Evolutionary conservation across 1,140 invertebrate species (phyloP).

Genomic region (Euura saliciscinereae): DNA sequence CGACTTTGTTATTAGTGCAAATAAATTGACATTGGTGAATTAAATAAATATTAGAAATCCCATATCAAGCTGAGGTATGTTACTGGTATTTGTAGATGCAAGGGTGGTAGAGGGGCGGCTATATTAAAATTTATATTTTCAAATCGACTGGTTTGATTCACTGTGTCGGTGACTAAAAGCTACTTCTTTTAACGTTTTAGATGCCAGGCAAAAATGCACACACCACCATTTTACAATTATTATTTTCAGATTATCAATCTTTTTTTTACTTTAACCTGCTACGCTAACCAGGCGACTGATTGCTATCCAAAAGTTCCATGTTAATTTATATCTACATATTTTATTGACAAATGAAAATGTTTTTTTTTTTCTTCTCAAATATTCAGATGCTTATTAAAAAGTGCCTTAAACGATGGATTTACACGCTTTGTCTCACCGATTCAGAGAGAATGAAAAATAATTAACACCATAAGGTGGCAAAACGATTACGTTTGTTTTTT

Average conservation of each 20-base stretch:
- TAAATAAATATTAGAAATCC: not conserved
- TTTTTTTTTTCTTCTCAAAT: constrained; percentile 9
- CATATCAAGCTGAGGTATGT: not conserved
- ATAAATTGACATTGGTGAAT: no score
- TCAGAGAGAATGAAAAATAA: not conserved
- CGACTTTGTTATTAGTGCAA: no score
- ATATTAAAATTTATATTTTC: constrained; percentile 22
- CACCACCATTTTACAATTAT: not conserved
- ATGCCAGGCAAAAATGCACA: constrained; percentile 29
- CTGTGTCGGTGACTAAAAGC: constrained; percentile 30
- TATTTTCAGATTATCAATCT: not conserved
- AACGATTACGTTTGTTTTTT: no score
- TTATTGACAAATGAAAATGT: not conserved
- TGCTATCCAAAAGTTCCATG: not conserved
- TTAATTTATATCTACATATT: not conserved
- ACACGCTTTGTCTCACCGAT: constrained; percentile 32
- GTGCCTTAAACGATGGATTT: constrained; percentile 42
- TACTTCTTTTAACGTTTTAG: constrained; percentile 28
- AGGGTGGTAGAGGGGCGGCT: not conserved
- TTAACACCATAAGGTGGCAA: not conserved
- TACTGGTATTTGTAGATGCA: constrained; percentile 11
- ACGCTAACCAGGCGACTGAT: not conserved
- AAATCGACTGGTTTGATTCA: constrained; percentile 36
- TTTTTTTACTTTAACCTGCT: not conserved
- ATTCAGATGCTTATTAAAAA: constrained; percentile 11